Conservation (phyloP, 2,797 vertebrate genomes). For the Eleutherodactylus coqui region DNA sequence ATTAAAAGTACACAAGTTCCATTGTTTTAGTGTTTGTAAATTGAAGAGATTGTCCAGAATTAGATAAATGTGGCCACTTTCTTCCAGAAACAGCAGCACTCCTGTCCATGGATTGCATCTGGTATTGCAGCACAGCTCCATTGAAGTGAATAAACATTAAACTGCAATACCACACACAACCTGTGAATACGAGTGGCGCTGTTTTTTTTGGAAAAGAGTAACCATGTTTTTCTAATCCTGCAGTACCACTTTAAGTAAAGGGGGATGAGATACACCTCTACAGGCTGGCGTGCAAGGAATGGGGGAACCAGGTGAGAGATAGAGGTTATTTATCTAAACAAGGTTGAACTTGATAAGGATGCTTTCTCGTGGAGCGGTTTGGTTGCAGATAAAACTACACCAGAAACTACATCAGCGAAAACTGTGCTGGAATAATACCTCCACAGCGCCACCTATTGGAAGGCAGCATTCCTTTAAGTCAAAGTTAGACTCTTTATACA, state of each 20-base stretch:
- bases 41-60: neutral
- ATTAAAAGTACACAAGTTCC: constrained; percentile 21
- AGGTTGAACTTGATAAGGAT: constrained; percentile 15
- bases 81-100: neutral
- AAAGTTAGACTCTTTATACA: no score
- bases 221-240: neutral
- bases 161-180: no score
- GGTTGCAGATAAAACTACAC: no score
- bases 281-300: constrained; percentile 30
- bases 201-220: neutral
- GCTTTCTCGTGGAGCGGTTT: no score
- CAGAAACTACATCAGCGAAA: no score
- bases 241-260: neutral
- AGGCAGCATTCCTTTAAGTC: no score
- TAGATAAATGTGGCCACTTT: neutral
- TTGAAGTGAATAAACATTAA: neutral
- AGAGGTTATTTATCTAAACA: constrained; percentile 47
- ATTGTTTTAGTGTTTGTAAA: neutral
- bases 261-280: neutral
- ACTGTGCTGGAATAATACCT: no score
- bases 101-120: neutral
- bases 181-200: neutral
- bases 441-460: no score
- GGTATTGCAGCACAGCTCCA: neutral
- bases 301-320: neutral